These are phyloP conservation scores for Drosophila leontia DNA, from an alignment of 1,140 invertebrate genomes.

Conservation along the genomic window DNA sequence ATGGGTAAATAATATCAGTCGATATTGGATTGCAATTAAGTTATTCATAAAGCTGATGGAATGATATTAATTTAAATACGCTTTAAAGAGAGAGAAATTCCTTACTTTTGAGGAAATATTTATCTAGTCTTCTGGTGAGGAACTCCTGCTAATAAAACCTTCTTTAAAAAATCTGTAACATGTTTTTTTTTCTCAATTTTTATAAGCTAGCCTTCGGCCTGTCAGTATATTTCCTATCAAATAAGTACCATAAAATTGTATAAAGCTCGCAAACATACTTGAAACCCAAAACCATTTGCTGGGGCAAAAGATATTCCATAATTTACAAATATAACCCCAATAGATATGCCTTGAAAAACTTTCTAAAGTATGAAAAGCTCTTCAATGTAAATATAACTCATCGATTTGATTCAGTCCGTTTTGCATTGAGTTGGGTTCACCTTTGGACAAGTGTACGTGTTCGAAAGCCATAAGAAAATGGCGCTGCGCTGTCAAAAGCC, in stretches of 20 bases:
- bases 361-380: conserved; percentile 25
- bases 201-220: background rate
- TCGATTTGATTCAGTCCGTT: conserved; percentile 13
- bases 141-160: background rate
- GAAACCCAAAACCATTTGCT: conserved; percentile 5
- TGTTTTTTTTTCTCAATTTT: too few species aligned
- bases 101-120: background rate
- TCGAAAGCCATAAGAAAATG: conserved; percentile 33
- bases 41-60: background rate
- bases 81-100: background rate
- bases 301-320: conserved; percentile 7
- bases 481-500: conserved; percentile 42
- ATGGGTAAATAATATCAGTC: conserved; percentile 18
- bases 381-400: conserved; percentile 9
- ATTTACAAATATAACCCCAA: conserved; percentile 6
- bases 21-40: conserved; percentile 13
- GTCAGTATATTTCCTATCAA: background rate
- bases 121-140: background rate
- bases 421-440: conserved; percentile 6
- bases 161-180: background rate
- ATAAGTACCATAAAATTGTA: background rate
- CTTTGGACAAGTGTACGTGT: conserved; percentile 1
- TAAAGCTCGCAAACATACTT: background rate
- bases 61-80: background rate
- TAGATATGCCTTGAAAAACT: conserved; percentile 6